A percentile compares a stretch with the other conserved stretches of the same genome.
phyloP scores from a whole-genome alignment of 2,888 invertebrate species.

The Aleiodes alternator region DNA sequence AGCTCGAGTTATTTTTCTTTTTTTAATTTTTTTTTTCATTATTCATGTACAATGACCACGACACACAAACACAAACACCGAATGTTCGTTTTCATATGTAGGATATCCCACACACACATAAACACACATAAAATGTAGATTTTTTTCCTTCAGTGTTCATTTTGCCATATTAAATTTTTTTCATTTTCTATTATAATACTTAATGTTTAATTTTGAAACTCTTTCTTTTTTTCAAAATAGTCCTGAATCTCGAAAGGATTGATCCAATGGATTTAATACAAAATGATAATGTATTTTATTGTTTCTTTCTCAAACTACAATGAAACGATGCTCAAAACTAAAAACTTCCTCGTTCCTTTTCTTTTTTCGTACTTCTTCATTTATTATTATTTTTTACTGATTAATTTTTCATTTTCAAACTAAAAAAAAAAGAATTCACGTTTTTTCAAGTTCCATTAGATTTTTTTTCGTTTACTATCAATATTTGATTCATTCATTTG shows the following conservation, averaged over 20 bases:
- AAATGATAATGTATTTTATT: slow-evolving; percentile 15
- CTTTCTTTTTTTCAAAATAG: not conserved
- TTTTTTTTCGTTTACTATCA: not conserved
- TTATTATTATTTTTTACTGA: slow-evolving; percentile 7
- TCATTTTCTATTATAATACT: not conserved
- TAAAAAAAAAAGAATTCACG: not conserved
- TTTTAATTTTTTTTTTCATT: not conserved
- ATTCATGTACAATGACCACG: not conserved
- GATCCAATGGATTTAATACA: slow-evolving; percentile 12
- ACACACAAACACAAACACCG: not conserved
- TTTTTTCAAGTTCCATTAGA: not conserved
- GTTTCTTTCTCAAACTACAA: not conserved
- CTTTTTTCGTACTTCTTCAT: slow-evolving; percentile 39
- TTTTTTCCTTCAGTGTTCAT: not conserved
- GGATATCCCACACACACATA: not conserved
- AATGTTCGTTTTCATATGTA: slow-evolving; percentile 6
- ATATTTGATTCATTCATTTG: not conserved
- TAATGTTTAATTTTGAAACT: not conserved
- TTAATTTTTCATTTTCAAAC: slow-evolving; percentile 9
- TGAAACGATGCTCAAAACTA: slow-evolving; percentile 46
- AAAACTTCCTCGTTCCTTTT: slow-evolving; percentile 47
- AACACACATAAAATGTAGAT: not conserved
- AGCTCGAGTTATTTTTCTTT: not conserved
- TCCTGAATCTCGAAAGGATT: slow-evolving; percentile 36
- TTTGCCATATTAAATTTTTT: slow-evolving; percentile 14